A percentile compares a stretch with the other conserved stretches of the same genome.
These are phyloP conservation scores for Carcina quercana DNA, from an alignment of 2,888 invertebrate genomes.

Conservation along the genomic window DNA sequence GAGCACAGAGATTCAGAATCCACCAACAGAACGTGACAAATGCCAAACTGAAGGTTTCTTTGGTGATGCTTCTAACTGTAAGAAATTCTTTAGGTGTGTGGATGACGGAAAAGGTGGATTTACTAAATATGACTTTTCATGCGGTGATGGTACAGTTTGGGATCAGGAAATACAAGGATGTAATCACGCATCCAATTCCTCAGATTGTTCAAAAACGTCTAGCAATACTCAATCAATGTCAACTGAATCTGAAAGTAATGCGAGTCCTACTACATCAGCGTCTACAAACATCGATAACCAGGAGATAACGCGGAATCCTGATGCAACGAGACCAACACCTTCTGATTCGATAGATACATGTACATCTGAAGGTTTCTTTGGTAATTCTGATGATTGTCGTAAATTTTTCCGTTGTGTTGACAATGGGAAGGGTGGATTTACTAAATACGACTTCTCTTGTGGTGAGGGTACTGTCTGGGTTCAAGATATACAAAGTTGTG, in stretches of 20 bases:
- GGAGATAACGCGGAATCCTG: too few relatives aligned
- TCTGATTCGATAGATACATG: constrained; percentile 43
- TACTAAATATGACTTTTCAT: constrained; percentile 79
- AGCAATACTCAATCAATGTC: constrained; percentile 13
- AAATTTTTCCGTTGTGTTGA: constrained; percentile 83
- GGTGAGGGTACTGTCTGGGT: constrained; percentile 82
- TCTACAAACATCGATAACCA: constrained; percentile 3
- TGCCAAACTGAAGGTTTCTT: constrained; percentile 80
- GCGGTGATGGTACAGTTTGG: constrained; percentile 82
- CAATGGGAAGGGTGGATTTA: constrained; percentile 57
- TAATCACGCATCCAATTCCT: constrained; percentile 51
- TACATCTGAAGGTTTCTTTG: constrained; percentile 79
- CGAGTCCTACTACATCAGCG: constrained; percentile 8
- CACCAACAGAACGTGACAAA: constrained; percentile 14
- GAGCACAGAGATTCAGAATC: too few relatives aligned
- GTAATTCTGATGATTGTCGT: constrained; percentile 78
- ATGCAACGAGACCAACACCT: constrained; percentile 8
- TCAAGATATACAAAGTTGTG: constrained; percentile 73
- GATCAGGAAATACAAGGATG: constrained; percentile 72
- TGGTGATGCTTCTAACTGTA: constrained; percentile 78
- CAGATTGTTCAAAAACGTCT: constrained; percentile 19
- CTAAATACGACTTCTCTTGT: constrained; percentile 76
- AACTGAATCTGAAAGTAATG: constrained; percentile 5
- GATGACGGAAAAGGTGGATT: constrained; percentile 72
- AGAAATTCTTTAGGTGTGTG: constrained; percentile 84